Evolutionary conservation across 1,140 invertebrate species (phyloP).

Genomic region (Ptiloglossa arizonensis): DNA sequence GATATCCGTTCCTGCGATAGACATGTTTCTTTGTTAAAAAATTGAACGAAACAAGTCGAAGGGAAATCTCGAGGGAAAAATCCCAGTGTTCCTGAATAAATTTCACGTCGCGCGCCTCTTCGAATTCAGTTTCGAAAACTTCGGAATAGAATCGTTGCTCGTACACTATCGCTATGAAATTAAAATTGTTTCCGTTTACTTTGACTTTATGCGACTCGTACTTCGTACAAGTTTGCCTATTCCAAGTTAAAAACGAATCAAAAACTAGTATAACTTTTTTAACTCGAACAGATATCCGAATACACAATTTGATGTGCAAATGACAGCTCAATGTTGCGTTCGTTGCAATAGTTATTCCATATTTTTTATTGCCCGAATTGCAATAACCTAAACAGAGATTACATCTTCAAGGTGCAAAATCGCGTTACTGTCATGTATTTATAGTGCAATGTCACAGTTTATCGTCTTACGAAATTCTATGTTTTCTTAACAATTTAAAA

Average conservation of each 20-base stretch:
- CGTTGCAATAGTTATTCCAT: no score
- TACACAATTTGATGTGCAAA: no score
- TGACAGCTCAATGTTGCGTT: no score
- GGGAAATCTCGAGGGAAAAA: constrained; percentile 35
- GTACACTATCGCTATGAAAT: background rate
- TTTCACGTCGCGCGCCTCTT: constrained; percentile 39
- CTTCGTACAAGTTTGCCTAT: background rate
- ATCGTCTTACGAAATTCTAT: no score
- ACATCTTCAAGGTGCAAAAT: no score
- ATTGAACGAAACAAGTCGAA: constrained; percentile 26
- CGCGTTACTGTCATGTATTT: no score
- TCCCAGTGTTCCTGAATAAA: constrained; percentile 46
- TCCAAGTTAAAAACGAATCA: background rate
- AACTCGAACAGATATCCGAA: no score
- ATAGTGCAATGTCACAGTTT: no score
- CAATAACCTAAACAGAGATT: no score
- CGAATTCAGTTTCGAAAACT: constrained; percentile 54
- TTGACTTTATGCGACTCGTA: no score
- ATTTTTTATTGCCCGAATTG: no score
- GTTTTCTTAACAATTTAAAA: no score
- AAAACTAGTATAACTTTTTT: background rate
- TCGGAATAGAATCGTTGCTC: constrained; percentile 17
- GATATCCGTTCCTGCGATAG: constrained; percentile 22
- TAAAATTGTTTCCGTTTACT: background rate
- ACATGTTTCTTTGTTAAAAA: constrained; percentile 42